Evolutionary conservation across 2,888 invertebrate species (phyloP), one percentile per base, ranked within the genome.

Genomic region (Drosophila setosimentum): DNA sequence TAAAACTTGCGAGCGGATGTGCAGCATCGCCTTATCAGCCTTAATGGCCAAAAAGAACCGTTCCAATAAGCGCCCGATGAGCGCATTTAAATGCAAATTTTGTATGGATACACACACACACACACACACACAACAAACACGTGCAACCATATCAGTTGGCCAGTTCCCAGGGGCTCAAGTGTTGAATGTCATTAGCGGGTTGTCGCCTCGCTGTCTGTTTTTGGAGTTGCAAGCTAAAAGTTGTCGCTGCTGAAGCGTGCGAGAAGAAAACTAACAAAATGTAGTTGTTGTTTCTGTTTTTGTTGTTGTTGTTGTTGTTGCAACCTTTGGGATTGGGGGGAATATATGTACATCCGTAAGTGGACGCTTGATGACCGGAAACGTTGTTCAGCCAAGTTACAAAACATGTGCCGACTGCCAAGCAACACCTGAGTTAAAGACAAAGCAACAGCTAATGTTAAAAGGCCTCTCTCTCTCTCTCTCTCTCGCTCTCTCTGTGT

Each of bases 321-420:
- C 67, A 45, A 58, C 61, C 65, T 73, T 68, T 40, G 18, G 70
- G 59, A 59, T 75, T 64, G 59, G 62, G 77, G 62, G 72, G n/a
- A 72, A 70, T 55, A 45, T 13, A 21, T 24, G 10, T 24, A 82
- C 73, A 84, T 84, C 80, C 87, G 85, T 76, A 87, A 82, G 78
- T 85, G 85, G 81, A 77, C 74, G 77, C 75, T 83, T 88, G 89
- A 90, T 90, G 89, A 74, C 89, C 89, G 89, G 89, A 90, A 90
- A 86, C 82, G 82, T 74, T 83, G 81, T 78, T 80, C 76, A 80
- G 84, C 72, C 63, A 67, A 73, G 70, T 74, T 81, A 13, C 35
- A n/a, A 54, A n/a, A 78, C 80, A 71, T 68, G 78, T 63, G 70
- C 55, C 35, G 77, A 80, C 77, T 80, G 71, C 59, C 74, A 80